Evolutionary conservation across 2,888 invertebrate species (phyloP), one percentile per base, ranked within the genome.

Genomic region (Epinotia nisella): DNA sequence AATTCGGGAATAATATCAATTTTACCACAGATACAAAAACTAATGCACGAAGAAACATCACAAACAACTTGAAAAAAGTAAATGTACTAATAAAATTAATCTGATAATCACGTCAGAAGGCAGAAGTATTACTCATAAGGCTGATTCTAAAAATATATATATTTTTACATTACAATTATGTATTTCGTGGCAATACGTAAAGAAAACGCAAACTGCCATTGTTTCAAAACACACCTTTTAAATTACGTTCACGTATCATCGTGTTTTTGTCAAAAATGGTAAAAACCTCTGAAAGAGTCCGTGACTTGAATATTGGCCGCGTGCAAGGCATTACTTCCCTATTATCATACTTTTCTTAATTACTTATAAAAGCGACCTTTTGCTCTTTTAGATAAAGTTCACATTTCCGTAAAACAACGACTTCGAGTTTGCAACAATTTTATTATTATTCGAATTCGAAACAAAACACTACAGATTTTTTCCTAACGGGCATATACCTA

Each of bases 161-260:
- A 24, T 24, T 2, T 24, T 24, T 24, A n/a, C n/a, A n/a, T 24
- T 24, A 24, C 21, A 24, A 1, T 2, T 24, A 24, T 2, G 1
- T 24, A 24, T 24, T 24, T 24, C 21, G 21, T 2, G 21, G 2
- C 1, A 24, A 24, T 24, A 24, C 21, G 21, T 24, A 24, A 24
- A 1, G 21, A 24, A 24, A 24, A 24, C 21, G 9, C 35, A 35
- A 35, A 35, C 1, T 9, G 9, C 1, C 29, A n/a, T n/a, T n/a
- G 17, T 51, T 29, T 62, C 19, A 49, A 49, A 64, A 61, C 21
- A 21, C 5, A 17, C n/a, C 19, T 49, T 29, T n/a, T 45, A 17
- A 64, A 64, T 64, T 64, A 51, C 29, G 13, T 24, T 21, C 51
- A 51, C 62, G 62, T 51, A 51, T 17, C 4, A 49, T 49, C 62